Conservation (phyloP, 2,888 invertebrate genomes). For the Neuroscelio doddi region DNA sequence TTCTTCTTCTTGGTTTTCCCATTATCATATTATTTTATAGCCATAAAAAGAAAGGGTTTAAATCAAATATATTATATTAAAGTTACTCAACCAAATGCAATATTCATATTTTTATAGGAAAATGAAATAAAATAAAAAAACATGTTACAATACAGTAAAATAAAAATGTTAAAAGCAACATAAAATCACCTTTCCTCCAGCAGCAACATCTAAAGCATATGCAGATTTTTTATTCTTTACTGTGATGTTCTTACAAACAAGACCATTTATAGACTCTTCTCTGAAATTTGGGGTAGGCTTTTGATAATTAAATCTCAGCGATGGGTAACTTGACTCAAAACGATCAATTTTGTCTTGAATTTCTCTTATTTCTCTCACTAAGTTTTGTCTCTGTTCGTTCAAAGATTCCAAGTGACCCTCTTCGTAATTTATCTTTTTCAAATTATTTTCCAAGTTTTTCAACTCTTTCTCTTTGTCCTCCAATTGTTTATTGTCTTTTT, state of each 20-base stretch:
- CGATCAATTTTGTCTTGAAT: constrained; percentile 76
- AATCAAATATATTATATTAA: too few species aligned
- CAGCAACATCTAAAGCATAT: constrained; percentile 88
- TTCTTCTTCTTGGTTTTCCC: too few species aligned
- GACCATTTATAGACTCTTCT: constrained; percentile 79
- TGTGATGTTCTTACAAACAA: constrained; percentile 85
- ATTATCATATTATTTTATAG: too few species aligned
- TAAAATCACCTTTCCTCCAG: constrained; percentile 84
- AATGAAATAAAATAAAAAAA: too few species aligned
- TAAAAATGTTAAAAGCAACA: neutral
- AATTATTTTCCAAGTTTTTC: constrained; percentile 74
- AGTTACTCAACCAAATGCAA: too few species aligned
- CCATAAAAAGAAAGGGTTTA: too few species aligned
- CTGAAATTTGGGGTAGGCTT: constrained; percentile 86
- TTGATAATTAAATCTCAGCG: constrained; percentile 81
- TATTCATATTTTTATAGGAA: too few species aligned
- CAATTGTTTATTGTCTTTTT: constrained; percentile 77
- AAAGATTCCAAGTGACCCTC: constrained; percentile 77
- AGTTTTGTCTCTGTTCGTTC: constrained; percentile 71
- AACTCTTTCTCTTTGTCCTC: constrained; percentile 76
- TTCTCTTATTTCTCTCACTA: constrained; percentile 75
- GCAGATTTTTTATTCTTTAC: constrained; percentile 81
- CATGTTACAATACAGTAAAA: too few species aligned
- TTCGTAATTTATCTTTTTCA: constrained; percentile 76
- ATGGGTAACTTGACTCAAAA: constrained; percentile 76